A percentile compares a stretch with the other conserved stretches of the same genome.
Conservation (phyloP, 2,888 invertebrate genomes). For the Calameuta pallipes region DNA sequence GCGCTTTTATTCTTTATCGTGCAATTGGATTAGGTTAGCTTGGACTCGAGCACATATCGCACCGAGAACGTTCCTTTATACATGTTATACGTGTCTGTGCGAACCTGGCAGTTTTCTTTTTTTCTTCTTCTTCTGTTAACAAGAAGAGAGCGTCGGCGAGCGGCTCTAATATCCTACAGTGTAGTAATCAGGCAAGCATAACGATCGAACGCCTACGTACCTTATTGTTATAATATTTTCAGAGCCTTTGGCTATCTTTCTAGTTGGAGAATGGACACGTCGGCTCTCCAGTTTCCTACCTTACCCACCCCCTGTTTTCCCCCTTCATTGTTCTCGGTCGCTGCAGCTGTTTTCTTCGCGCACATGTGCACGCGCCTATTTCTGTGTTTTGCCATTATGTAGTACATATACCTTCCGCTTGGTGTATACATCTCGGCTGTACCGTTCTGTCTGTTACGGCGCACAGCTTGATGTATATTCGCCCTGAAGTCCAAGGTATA, state of each 20-base stretch:
- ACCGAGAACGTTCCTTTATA: background rate
- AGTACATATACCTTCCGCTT: background rate
- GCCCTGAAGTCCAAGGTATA: background rate
- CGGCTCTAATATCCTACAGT: background rate
- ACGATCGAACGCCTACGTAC: slow-evolving; percentile 1
- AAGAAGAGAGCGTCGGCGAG: background rate
- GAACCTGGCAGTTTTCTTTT: background rate
- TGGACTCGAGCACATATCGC: background rate
- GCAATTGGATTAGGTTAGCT: too few species aligned
- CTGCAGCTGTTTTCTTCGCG: slow-evolving; percentile 41
- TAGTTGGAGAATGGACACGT: slow-evolving; percentile 16
- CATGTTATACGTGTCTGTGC: background rate
- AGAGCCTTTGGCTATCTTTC: slow-evolving; percentile 20
- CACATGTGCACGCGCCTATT: background rate
- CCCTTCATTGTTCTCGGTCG: slow-evolving; percentile 46
- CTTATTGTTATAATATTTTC: background rate
- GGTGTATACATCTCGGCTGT: background rate
- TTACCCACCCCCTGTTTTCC: slow-evolving; percentile 33
- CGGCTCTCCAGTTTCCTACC: background rate
- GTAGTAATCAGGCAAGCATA: background rate
- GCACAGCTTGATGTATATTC: background rate
- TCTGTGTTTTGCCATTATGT: background rate
- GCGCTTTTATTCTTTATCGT: background rate
- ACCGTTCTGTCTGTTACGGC: background rate
- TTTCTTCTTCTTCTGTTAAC: background rate